Evolutionary conservation across 1,140 invertebrate species (phyloP).

Genomic region (Lepidotrigona ventralis): DNA sequence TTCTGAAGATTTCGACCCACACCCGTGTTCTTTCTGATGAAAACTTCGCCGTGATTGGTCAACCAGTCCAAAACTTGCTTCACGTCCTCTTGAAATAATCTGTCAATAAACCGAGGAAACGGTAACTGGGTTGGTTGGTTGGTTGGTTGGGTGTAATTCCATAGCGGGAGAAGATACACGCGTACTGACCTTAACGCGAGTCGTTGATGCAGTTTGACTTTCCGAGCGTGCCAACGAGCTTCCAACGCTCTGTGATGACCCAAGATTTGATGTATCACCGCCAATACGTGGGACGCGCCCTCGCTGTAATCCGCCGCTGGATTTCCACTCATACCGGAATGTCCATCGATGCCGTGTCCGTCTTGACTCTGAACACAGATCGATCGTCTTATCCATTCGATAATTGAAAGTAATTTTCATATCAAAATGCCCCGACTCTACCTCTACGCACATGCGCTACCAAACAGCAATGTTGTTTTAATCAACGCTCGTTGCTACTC

Average conservation of each 20-base stretch:
- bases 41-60: slow-evolving; percentile 99
- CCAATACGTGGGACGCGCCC: slow-evolving; percentile 92
- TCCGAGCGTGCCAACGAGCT: slow-evolving; percentile 95
- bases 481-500: background rate
- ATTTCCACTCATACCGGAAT: slow-evolving; percentile 86
- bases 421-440: background rate
- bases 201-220: slow-evolving; percentile 96
- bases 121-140: no score
- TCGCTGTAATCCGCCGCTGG: slow-evolving; percentile 98
- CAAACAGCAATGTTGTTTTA: background rate
- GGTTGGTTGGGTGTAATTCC: no score
- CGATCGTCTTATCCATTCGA: slow-evolving; percentile 19
- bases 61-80: slow-evolving; percentile 98
- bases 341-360: slow-evolving; percentile 74
- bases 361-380: slow-evolving; percentile 77
- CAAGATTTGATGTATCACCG: slow-evolving; percentile 96
- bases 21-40: slow-evolving; percentile 96
- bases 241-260: slow-evolving; percentile 95
- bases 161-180: no score
- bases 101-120: slow-evolving; percentile 49
- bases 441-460: background rate
- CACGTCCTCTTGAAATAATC: slow-evolving; percentile 96
- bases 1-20: slow-evolving; percentile 97
- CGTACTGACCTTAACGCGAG: slow-evolving; percentile 90
- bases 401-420: background rate